Evolutionary conservation across 2,113 vertebrate species (phyloP).

Genomic region (Eudyptes chrysolophus): DNA sequence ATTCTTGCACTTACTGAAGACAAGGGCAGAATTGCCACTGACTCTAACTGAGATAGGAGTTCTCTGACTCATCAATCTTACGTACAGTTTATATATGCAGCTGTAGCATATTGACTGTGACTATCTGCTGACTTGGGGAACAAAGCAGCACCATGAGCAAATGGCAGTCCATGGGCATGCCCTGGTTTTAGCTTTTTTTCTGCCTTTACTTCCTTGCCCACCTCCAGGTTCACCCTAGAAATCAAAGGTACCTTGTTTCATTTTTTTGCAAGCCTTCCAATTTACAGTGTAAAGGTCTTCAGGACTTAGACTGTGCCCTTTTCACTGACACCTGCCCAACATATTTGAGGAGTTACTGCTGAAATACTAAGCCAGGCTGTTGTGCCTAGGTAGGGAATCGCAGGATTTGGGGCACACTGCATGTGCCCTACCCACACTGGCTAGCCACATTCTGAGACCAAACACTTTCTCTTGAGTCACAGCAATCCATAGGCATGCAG

Average conservation of each 20-base stretch:
- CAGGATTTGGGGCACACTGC: background rate
- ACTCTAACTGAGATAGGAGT: background rate
- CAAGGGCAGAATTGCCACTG: background rate
- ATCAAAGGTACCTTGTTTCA: background rate
- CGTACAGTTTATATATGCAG: background rate
- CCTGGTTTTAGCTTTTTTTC: background rate
- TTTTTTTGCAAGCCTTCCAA: background rate
- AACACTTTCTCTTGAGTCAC: background rate
- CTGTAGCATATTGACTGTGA: background rate
- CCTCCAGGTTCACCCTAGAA: background rate
- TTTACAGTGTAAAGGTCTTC: background rate
- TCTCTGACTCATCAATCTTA: background rate
- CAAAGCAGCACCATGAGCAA: background rate
- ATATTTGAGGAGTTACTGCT: background rate
- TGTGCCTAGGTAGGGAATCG: background rate
- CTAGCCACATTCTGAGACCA: background rate
- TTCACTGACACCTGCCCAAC: background rate
- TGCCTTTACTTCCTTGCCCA: background rate
- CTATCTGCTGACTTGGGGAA: background rate
- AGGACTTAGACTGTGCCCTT: background rate
- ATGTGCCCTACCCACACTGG: background rate
- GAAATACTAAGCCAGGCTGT: background rate
- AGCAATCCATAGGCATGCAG: background rate
- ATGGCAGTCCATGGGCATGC: background rate
- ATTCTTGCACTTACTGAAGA: background rate